Evolutionary conservation across 2,797 vertebrate species (phyloP).

Genomic region (Thaleichthys pacificus): DNA sequence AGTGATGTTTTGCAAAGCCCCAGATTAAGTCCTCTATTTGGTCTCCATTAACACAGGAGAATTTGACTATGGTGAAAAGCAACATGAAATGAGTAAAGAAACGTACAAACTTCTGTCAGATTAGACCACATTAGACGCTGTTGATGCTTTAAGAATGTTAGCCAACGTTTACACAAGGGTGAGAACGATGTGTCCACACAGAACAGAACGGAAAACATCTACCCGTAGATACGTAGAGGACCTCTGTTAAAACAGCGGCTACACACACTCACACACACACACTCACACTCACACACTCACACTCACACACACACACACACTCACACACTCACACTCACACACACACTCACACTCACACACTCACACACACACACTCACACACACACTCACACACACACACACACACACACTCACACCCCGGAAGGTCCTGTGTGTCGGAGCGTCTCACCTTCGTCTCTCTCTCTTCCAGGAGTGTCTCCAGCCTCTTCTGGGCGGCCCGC

Average conservation of each 20-base stretch:
- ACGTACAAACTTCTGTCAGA: slow-evolving; percentile 92
- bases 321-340: slow-evolving; percentile 28
- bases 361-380: slow-evolving; percentile 34
- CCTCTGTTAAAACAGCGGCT: slow-evolving; percentile 51
- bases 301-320: slow-evolving; percentile 36
- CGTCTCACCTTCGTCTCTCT: slow-evolving; percentile 95
- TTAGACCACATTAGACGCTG: slow-evolving; percentile 92
- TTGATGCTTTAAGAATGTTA: slow-evolving; percentile 87
- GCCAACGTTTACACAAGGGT: slow-evolving; percentile 94
- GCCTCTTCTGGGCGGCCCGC: slow-evolving; percentile 94
- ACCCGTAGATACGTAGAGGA: slow-evolving; percentile 79
- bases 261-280: slow-evolving; percentile 36
- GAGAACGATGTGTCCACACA: slow-evolving; percentile 91
- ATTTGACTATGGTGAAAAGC: slow-evolving; percentile 95
- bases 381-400: slow-evolving; percentile 28
- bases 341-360: slow-evolving; percentile 36
- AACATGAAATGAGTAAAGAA: slow-evolving; percentile 95
- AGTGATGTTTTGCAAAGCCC: slow-evolving; percentile 91
- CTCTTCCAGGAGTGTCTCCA: slow-evolving; percentile 97
- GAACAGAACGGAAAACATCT: slow-evolving; percentile 83
- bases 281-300: too few species aligned
- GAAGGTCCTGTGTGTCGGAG: slow-evolving; percentile 33
- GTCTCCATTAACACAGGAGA: slow-evolving; percentile 92
- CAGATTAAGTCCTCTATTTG: slow-evolving; percentile 92
- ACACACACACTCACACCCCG: slow-evolving; percentile 34